A percentile compares a stretch with the other conserved stretches of the same genome.
Conservation (phyloP, 2,888 invertebrate species). For the Drosophila pseudotakahashii region DNA sequence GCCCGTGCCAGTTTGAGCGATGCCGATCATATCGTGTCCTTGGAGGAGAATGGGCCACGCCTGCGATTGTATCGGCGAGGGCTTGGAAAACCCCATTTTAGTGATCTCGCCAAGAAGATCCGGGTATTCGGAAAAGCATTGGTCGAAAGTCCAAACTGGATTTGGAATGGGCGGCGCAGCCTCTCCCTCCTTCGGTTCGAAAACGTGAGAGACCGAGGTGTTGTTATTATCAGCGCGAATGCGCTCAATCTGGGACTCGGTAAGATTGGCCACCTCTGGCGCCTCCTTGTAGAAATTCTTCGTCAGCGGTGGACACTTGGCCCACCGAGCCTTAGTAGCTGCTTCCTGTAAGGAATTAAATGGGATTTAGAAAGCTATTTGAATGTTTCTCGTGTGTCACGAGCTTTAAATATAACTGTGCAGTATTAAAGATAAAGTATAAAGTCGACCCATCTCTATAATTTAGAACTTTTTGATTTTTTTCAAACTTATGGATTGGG, state of each 20-base stretch:
- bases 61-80: slow-evolving; percentile 96
- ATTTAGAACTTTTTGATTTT: too few relatives aligned
- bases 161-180: slow-evolving; percentile 81
- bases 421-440: too few relatives aligned
- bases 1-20: slow-evolving; percentile 97
- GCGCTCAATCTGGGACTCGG: slow-evolving; percentile 86
- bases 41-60: slow-evolving; percentile 96
- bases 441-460: too few relatives aligned
- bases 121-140: slow-evolving; percentile 92
- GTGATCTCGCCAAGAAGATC: slow-evolving; percentile 92
- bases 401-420: slow-evolving; percentile 3
- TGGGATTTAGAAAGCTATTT: not conserved
- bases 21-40: slow-evolving; percentile 97
- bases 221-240: slow-evolving; percentile 89
- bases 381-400: not conserved
- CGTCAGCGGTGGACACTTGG: slow-evolving; percentile 87
- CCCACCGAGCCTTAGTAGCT: slow-evolving; percentile 87
- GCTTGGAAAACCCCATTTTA: slow-evolving; percentile 91
- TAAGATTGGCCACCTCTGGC: slow-evolving; percentile 88
- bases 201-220: slow-evolving; percentile 89
- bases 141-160: slow-evolving; percentile 89
- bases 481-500: too few relatives aligned
- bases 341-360: slow-evolving; percentile 84
- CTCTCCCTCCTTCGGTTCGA: slow-evolving; percentile 84
- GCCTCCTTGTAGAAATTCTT: slow-evolving; percentile 95